A percentile compares a stretch with the other conserved stretches of the same genome.
Conservation (phyloP, 2,797 vertebrate species). For the Tympanoctomys barrerae region DNA sequence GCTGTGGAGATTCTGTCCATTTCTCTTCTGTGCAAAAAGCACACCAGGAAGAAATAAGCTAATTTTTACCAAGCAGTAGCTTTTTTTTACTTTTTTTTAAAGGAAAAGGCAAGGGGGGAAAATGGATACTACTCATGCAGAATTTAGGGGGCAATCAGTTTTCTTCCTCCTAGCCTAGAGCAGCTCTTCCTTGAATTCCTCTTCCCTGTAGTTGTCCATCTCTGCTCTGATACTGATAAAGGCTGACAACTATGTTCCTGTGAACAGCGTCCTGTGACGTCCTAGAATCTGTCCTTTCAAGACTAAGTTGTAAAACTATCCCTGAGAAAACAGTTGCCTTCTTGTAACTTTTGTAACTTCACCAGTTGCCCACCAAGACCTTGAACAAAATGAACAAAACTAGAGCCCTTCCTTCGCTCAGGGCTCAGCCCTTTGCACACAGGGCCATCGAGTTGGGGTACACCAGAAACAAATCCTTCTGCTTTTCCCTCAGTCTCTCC, state of each 20-base stretch:
- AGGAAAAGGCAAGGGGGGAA: background rate
- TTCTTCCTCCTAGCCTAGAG: background rate
- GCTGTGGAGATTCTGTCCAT: background rate
- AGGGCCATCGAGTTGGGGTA: background rate
- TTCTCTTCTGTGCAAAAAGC: background rate
- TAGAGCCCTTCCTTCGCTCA: background rate
- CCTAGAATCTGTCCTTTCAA: background rate
- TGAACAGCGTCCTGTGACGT: background rate
- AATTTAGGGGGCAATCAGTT: background rate
- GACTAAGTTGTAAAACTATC: background rate
- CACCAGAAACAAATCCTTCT: background rate
- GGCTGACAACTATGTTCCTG: background rate
- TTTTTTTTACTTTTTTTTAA: background rate
- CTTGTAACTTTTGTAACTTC: background rate
- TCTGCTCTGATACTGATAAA: background rate
- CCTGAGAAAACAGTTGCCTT: background rate
- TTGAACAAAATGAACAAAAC: background rate
- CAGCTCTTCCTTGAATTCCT: background rate
- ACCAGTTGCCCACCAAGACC: background rate
- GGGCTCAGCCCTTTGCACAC: background rate
- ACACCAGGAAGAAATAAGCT: background rate
- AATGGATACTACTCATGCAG: background rate
- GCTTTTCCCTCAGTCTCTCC: background rate
- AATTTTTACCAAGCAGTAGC: background rate
- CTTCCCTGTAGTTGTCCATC: background rate